Conservation (phyloP, 53 echinoderm and acorn worm species). For the Zoroaster sp. region DNA sequence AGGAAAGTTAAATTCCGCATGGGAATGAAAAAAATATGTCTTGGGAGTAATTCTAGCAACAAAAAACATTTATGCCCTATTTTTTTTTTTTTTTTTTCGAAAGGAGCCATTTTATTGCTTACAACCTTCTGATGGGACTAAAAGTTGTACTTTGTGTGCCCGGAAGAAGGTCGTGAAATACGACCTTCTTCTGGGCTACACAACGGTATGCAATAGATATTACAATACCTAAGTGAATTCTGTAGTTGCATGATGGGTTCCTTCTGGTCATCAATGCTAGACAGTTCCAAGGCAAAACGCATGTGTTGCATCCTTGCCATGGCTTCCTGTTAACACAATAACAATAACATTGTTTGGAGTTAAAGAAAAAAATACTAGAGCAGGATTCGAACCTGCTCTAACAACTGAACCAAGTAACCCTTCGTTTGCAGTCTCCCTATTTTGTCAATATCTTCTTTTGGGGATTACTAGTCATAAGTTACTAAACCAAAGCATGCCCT, state of each 20-base stretch:
- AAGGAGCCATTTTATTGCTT: too few relatives aligned
- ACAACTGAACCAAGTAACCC: neutral
- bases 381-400: neutral
- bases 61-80: too few relatives aligned
- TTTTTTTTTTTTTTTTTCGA: neutral
- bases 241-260: conserved; percentile 91
- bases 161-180: neutral
- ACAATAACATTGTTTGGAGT: neutral
- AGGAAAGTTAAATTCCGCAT: too few relatives aligned
- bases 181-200: neutral
- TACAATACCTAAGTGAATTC: conserved; percentile 81
- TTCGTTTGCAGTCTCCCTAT: neutral
- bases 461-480: neutral
- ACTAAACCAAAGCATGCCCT: neutral
- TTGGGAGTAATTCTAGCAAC: too few relatives aligned
- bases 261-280: conserved; percentile 89
- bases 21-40: too few relatives aligned
- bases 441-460: neutral
- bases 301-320: conserved; percentile 90
- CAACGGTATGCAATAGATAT: neutral
- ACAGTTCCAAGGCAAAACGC: conserved; percentile 93
- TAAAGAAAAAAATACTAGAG: neutral
- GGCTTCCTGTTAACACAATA: conserved; percentile 76
- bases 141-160: neutral
- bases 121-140: neutral